Evolutionary conservation across 2,888 invertebrate species (phyloP), one percentile per base, ranked within the genome.

Genomic region (Endotricha flammealis): DNA sequence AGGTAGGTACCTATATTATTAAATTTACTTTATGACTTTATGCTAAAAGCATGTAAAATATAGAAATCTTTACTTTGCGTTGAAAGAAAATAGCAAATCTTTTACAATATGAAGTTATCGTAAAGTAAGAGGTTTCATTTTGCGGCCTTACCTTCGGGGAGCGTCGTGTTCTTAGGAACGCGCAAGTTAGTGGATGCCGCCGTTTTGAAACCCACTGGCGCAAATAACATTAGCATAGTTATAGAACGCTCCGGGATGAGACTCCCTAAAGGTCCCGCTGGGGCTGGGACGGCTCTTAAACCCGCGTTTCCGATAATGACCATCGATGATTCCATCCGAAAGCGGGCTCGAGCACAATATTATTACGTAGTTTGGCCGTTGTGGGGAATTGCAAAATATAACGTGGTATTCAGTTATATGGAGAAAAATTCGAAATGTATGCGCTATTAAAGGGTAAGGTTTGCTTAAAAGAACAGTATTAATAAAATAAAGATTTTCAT

Each of bases 161-260:
- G 56, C 55, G 50, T 49, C 60, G 58, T 59, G 64, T 67, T 64
- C 58, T 58, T 61, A 51, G 61, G 68, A 72, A 67, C 64, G 63
- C 65, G 50, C 65, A 63, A 71, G 69, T 72, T 72, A 74, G 76
- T 74, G 64, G 72, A 71, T 67, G 64, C 69, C 67, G 72, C 58
- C 75, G 72, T 80, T 81, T 69, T 62, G 65, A 64, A 79, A 76
- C 77, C 82, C 78, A 77, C 74, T 75, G 80, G 75, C 77, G 74
- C 82, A 81, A 81, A 85, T 85, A 85, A 82, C 82, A 85, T 85
- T 85, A 85, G 83, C 85, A 86, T 86, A 85, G 82, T 83, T 83
- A 86, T 86, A 80, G 82, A 80, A 79, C 75, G 76, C 72, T 73
- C 65, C 57, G 77, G 77, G 82, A 83, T 82, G 82, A 80, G 81